Evolutionary conservation across 2,113 vertebrate genomes (phyloP).

Genomic region (Mesembrinibis cayennensis): DNA sequence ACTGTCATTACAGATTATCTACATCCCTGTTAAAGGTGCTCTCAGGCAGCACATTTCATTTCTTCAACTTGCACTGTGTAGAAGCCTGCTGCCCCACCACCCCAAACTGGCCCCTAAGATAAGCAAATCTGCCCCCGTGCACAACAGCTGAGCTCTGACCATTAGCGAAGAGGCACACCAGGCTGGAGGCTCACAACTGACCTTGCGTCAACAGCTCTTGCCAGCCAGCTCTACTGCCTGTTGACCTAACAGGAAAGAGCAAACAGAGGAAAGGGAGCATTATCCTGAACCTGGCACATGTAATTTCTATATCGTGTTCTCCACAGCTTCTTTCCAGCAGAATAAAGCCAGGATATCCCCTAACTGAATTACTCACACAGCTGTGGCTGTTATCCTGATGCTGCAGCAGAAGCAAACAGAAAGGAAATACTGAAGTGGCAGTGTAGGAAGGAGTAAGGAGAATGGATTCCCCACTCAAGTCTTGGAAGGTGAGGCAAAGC

Average conservation of each 20-base stretch:
- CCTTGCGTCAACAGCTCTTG: neutral
- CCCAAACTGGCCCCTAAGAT: neutral
- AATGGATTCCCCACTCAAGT: neutral
- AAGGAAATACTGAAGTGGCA: neutral
- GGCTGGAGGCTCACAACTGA: neutral
- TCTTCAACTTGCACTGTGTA: neutral
- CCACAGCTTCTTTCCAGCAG: neutral
- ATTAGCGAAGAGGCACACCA: accelerated
- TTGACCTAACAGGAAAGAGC: neutral
- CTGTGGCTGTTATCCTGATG: neutral
- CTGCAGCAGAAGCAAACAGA: neutral
- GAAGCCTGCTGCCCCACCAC: neutral
- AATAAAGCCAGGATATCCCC: neutral
- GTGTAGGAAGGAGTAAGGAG: neutral
- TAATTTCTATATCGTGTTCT: neutral
- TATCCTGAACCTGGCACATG: neutral
- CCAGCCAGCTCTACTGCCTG: neutral
- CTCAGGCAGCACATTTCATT: neutral
- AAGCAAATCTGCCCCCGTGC: accelerated
- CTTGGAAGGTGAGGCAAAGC: neutral
- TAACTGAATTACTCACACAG: neutral
- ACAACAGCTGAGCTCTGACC: neutral
- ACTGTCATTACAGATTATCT: neutral
- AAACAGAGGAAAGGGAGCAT: neutral
- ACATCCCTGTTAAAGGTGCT: neutral